Percentiles rank a stretch among this genome's conserved stretches.
Conservation (phyloP, 2,888 invertebrate genomes). For the Scrobipalpa atriplicella region DNA sequence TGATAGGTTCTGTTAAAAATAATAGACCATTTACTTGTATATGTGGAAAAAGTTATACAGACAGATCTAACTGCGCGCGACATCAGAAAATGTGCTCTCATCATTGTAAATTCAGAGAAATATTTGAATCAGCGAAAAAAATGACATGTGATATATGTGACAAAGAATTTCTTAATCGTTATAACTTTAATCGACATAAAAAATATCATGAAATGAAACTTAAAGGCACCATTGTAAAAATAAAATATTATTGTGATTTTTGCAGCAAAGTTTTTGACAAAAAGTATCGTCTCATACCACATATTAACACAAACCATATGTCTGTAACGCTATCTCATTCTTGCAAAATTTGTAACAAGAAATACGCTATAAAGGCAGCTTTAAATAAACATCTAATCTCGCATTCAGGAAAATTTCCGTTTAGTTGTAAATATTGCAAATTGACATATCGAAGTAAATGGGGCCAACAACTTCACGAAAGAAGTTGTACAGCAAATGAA, state of each 20-base stretch:
- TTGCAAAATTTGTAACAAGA: not conserved
- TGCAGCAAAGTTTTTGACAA: not conserved
- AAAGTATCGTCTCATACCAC: not conserved
- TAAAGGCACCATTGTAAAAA: not conserved
- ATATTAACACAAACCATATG: not conserved
- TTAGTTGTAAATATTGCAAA: not conserved
- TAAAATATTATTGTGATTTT: not conserved
- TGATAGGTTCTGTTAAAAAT: not conserved
- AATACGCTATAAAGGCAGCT: not conserved
- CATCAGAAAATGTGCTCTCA: not conserved
- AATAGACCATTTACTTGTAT: not conserved
- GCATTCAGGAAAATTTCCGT: not conserved
- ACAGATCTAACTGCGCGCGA: not conserved
- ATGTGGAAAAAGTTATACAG: not conserved
- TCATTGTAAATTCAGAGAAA: not conserved
- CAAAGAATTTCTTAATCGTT: not conserved
- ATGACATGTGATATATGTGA: not conserved
- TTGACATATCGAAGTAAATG: not conserved
- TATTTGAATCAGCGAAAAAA: not conserved
- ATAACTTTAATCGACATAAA: not conserved
- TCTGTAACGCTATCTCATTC: not conserved
- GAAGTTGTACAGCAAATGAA: not conserved
- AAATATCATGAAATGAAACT: not conserved
- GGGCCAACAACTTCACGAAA: not conserved
- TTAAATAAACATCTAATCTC: not conserved